Percentiles rank a stretch among this genome's conserved stretches.
Evolutionary conservation across 2,888 invertebrate genomes (phyloP).

Genomic region (Blastobasis lacticolella): DNA sequence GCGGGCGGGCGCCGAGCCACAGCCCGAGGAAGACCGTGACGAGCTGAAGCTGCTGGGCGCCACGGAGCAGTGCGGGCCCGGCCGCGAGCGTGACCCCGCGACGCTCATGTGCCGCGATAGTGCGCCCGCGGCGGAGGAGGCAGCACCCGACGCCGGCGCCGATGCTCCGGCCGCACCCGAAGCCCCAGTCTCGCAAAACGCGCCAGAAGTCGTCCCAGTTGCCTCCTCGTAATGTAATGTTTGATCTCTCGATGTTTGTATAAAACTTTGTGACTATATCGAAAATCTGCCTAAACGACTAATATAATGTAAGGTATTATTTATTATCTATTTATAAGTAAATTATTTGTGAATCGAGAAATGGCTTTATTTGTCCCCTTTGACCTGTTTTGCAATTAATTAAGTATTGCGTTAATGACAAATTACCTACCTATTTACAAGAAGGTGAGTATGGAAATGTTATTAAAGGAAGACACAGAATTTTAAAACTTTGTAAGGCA

Average conservation of each 20-base stretch:
- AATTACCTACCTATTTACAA: too few relatives aligned
- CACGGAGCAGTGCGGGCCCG: constrained; percentile 84
- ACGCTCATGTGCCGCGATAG: constrained; percentile 72
- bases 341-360: not conserved
- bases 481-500: too few relatives aligned
- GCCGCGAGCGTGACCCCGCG: constrained; percentile 77
- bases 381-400: not conserved
- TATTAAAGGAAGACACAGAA: too few relatives aligned
- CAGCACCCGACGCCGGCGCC: constrained; percentile 11
- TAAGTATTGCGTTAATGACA: not conserved
- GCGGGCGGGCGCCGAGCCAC: constrained; percentile 32
- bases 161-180: constrained; percentile 2
- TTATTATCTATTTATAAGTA: not conserved
- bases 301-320: not conserved
- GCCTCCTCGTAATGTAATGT: constrained; percentile 32
- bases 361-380: not conserved
- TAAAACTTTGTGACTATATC: not conserved
- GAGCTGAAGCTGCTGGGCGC: constrained; percentile 77
- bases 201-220: constrained; percentile 39
- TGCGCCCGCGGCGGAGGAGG: constrained; percentile 1
- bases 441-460: too few relatives aligned
- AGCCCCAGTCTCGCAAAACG: constrained; percentile 10
- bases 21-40: constrained; percentile 29
- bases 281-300: too few relatives aligned
- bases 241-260: constrained; percentile 22